Conservation (phyloP, 2,113 vertebrate species). For the Nyctibius bracteatus region DNA sequence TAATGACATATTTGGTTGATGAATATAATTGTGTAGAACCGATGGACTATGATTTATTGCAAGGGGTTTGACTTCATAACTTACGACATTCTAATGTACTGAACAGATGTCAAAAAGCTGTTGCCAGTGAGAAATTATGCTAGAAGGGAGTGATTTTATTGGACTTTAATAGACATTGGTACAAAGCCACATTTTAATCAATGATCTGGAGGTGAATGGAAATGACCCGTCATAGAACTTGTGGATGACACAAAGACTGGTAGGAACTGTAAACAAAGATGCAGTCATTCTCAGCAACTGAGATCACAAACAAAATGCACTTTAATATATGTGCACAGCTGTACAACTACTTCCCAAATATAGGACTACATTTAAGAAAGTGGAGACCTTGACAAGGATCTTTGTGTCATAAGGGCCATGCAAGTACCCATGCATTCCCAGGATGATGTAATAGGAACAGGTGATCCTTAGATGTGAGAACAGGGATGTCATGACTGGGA, state of each 20-base stretch:
- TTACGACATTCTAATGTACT: slow-evolving; percentile 16
- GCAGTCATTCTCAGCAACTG: not conserved
- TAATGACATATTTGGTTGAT: slow-evolving; percentile 38
- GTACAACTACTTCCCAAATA: not conserved
- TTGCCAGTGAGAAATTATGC: slow-evolving; percentile 35
- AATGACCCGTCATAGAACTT: not conserved
- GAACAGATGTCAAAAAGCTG: slow-evolving; percentile 39
- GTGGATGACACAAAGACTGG: not conserved
- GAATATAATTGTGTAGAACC: slow-evolving; percentile 1
- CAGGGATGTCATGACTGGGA: not conserved
- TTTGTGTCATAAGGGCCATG: not conserved
- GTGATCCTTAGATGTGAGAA: not conserved
- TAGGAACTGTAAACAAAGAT: not conserved
- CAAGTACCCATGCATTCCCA: not conserved
- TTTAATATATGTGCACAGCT: not conserved
- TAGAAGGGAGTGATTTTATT: not conserved
- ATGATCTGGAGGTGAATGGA: not conserved
- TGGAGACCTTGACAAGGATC: not conserved
- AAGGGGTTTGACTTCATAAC: slow-evolving; percentile 7
- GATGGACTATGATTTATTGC: slow-evolving; percentile 12
- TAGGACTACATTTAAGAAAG: not conserved
- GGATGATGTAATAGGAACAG: not conserved
- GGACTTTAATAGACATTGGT: not conserved
- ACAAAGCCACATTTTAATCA: slow-evolving; percentile 15
- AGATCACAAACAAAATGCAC: not conserved